Conservation (phyloP, 2,888 invertebrate genomes). For the Drosophila suboccidentalis region DNA sequence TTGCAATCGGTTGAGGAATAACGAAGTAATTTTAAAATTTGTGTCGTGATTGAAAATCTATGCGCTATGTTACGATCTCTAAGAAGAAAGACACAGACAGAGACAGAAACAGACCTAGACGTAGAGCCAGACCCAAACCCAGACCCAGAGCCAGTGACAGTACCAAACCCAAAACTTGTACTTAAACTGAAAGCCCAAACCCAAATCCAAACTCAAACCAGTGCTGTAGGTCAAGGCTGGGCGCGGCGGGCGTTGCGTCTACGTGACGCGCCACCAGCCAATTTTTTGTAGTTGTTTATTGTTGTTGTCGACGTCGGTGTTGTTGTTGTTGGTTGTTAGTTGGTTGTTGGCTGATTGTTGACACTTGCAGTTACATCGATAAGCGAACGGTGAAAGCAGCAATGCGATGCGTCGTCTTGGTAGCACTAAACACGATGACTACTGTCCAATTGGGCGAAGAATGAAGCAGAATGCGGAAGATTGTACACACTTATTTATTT, state of each 20-base stretch:
- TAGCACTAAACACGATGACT: conserved; percentile 11
- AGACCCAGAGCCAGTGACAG: conserved; percentile 14
- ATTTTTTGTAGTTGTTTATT: conserved; percentile 27
- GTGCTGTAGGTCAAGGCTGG: conserved; percentile 82
- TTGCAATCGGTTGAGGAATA: background rate
- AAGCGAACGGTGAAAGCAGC: conserved; percentile 59
- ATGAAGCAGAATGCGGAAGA: background rate
- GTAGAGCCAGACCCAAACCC: conserved; percentile 2
- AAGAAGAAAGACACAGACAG: conserved; percentile 3
- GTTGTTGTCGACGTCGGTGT: conserved; percentile 11
- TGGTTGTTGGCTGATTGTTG: conserved; percentile 39
- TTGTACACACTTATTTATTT: background rate
- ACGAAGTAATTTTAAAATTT: background rate
- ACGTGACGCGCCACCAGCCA: conserved; percentile 61
- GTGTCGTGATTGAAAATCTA: conserved; percentile 9
- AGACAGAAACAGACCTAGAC: conserved; percentile 21
- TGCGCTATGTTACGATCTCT: conserved; percentile 10
- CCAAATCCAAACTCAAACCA: conserved; percentile 46
- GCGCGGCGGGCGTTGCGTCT: conserved; percentile 76
- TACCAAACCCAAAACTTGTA: conserved; percentile 11
- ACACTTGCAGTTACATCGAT: conserved; percentile 66
- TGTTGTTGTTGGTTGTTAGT: conserved; percentile 16
- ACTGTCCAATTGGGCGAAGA: conserved; percentile 20
- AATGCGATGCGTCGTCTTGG: conserved; percentile 8
- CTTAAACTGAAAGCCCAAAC: conserved; percentile 14